Conservation (phyloP, 2,888 invertebrate genomes). For the Taenaris catops region DNA sequence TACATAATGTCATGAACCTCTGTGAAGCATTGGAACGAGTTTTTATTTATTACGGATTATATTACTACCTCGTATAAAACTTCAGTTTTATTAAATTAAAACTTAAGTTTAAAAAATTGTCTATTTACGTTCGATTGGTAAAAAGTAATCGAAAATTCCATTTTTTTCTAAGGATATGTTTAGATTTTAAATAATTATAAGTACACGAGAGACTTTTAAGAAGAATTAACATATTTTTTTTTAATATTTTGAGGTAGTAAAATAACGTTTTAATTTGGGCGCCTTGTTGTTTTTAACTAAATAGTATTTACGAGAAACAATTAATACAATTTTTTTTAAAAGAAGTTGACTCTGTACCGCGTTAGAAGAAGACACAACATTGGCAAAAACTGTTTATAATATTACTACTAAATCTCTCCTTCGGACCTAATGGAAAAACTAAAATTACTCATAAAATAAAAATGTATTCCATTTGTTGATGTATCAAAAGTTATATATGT, state of each 20-base stretch:
- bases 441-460: no score
- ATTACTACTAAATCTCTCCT: no score
- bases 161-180: conserved; percentile 22
- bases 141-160: conserved; percentile 17
- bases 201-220: conserved; percentile 4
- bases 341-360: no score
- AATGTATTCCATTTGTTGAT: no score
- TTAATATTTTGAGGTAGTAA: conserved; percentile 22
- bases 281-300: no score
- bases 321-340: no score
- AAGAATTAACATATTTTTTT: conserved; percentile 2
- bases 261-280: conserved; percentile 18
- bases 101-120: conserved; percentile 17
- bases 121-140: conserved; percentile 12
- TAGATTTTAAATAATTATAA: conserved; percentile 14
- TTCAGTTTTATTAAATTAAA: conserved; percentile 9
- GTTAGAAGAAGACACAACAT: no score
- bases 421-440: no score
- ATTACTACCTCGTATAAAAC: conserved; percentile 23
- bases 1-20: conserved; percentile 11
- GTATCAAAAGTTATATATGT: no score
- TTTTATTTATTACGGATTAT: conserved; percentile 14
- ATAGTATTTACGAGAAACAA: no score
- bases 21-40: conserved; percentile 8
- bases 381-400: no score